Evolutionary conservation across 2,797 vertebrate genomes (phyloP).

Genomic region (Rhinoraja longicauda): DNA sequence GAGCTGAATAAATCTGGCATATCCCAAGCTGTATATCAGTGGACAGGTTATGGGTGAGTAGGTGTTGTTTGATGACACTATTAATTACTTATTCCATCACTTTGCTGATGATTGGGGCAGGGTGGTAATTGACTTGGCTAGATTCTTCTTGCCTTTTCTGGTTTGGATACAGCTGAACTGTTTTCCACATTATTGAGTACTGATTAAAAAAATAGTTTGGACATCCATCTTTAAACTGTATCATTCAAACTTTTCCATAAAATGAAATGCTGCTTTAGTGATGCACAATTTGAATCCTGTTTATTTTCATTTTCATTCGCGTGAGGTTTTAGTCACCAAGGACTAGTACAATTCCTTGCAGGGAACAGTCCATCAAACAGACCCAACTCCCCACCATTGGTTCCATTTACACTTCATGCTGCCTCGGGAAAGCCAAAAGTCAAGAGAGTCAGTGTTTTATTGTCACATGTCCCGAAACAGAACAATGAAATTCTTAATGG

Average conservation of each 20-base stretch:
- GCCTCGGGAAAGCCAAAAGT: no score
- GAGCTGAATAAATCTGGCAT: constrained; percentile 30
- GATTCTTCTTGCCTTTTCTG: constrained; percentile 11
- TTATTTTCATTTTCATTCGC: constrained; percentile 4
- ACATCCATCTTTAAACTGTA: constrained; percentile 22
- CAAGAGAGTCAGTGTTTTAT: no score
- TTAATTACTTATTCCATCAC: constrained; percentile 28
- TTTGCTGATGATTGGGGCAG: constrained; percentile 25
- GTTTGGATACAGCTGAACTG: constrained; percentile 14
- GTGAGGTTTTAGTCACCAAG: not conserved
- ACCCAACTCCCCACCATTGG: no score
- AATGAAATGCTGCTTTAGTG: not conserved
- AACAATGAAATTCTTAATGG: no score
- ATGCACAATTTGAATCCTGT: not conserved
- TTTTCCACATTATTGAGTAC: constrained; percentile 25
- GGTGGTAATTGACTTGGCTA: constrained; percentile 25
- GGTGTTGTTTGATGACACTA: constrained; percentile 32
- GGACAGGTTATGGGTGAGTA: constrained; percentile 24
- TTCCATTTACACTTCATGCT: no score
- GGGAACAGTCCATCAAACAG: not conserved
- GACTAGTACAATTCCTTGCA: not conserved
- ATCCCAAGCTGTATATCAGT: constrained; percentile 27
- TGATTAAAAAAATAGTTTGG: constrained; percentile 30
- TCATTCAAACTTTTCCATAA: not conserved
- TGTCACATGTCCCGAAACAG: no score